Base-by-base conservation (phyloP, 2,113 vertebrate species). In the Anas platyrhynchos region DNA sequence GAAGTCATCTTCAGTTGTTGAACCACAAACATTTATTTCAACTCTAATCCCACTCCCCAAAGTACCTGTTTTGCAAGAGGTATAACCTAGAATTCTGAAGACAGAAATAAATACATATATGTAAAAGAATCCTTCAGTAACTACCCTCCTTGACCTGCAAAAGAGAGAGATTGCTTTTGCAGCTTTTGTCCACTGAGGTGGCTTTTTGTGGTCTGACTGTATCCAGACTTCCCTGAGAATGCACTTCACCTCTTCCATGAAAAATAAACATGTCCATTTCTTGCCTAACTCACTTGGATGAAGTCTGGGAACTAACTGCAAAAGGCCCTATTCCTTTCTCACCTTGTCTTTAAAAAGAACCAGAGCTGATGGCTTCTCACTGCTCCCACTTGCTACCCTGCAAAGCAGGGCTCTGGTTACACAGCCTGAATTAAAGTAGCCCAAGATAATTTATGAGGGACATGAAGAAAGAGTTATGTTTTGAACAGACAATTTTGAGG, bases 401-500 rank as follows among this genome's bases (percentile, higher is more conserved):
- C 44, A n/a, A 54, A 88, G 59, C 44, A 25, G 36, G 34, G 59
- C 74, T 89, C 41, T 58, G 27, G 48, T 23, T 34, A 46, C 69
- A 65, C 52, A 46, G 76, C 38, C 66, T 66, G 67, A 25, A 69
- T 52, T 65, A 56, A 83, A 83, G 75, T 20, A 83, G 68, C 59
- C 80, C 17, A 8, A 62, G 59, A 43, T 50, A 68, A 91, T 78
- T 84, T 41, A 74, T 7, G 29, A 17, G 32, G 83, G 34, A 22
- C 21, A 27, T 16, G 6, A 79, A 65, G 34, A 4, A 69, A 56
- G 68, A 86, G 61, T 69, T 72, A 80, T 0, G 20, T 9, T 83
- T 93, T 56, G 36, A 86, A 91, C 41, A 72, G 67, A 50, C 65
- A 80, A 27, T 88, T 91, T 38, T 80, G 71, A 88, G 59, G 67